Conservation (phyloP, 1,140 invertebrate species). For the Cepaea nemoralis region DNA sequence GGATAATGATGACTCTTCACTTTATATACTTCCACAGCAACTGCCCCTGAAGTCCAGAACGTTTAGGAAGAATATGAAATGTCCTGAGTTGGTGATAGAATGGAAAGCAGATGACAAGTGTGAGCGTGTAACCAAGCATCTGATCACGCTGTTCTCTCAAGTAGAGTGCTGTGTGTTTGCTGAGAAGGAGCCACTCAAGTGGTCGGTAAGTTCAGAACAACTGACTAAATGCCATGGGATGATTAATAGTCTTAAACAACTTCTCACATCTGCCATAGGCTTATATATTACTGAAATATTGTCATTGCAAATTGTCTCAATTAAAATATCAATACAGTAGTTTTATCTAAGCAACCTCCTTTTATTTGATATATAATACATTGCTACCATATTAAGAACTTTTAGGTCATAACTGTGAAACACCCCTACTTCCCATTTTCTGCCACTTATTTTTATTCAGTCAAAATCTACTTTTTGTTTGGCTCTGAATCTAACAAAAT, state of each 20-base stretch:
- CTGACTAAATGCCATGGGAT: background rate
- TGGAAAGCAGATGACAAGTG: conserved; percentile 50
- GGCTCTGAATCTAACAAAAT: no score
- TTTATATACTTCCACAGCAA: conserved; percentile 42
- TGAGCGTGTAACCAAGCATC: conserved; percentile 46
- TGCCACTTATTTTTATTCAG: no score
- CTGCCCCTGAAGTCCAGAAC: conserved; percentile 48
- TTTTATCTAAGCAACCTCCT: no score
- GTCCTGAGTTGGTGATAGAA: conserved; percentile 51
- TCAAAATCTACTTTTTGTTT: no score
- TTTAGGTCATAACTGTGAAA: no score
- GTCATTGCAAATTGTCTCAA: background rate
- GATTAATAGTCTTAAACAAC: background rate
- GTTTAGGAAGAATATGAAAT: conserved; percentile 51
- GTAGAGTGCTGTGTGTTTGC: conserved; percentile 52
- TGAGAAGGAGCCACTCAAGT: conserved; percentile 54
- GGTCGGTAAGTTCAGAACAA: conserved; percentile 55
- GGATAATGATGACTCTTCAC: no score
- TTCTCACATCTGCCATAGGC: background rate
- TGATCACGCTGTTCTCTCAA: conserved; percentile 55
- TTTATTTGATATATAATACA: no score
- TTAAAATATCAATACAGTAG: background rate
- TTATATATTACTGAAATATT: background rate
- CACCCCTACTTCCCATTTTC: no score
- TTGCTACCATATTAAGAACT: no score